Evolutionary conservation across 1,140 invertebrate genomes (phyloP), one percentile per base, ranked within the genome.

Genomic region (Listronotus bonariensis): DNA sequence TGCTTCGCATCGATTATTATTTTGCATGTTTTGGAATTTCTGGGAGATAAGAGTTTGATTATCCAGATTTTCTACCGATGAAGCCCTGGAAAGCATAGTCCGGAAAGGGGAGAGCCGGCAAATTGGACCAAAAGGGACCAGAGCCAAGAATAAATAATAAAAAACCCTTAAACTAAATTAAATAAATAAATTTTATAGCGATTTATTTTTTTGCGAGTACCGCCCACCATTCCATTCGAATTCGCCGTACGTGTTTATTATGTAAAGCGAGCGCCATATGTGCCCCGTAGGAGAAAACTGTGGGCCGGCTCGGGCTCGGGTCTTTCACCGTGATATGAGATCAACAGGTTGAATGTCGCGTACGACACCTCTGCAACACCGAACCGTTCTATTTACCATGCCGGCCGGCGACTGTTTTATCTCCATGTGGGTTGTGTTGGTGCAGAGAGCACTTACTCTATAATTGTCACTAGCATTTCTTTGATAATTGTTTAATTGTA

Each of bases 281-380:
- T 43, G 64, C 36, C 26, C 26, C 17, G 41, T 49, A 15, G 43
- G 20, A 20, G 57, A 45, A 65, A 63, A 54, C 57, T 48, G 60
- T 58, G 40, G 51, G 60, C 20, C 20, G 20, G 20, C 20, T 60
- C 15, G 59, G 17, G 15, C 43, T 56, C 55, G 67, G 63, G 67
- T 71, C 69, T 71, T 71, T 71, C 69, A 68, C 69, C 67, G 67
- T 48, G 67, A 63, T 56, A 56, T 49, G 59, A 58, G 63, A 66
- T 42, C 42, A 66, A 63, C 69, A 71, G 69, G 69, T 71, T 71
- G 69, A 71, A 68, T 65, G 68, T 68, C 61, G 66, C 56, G 57
- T 57, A 51, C 43, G 65, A 70, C 68, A 70, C 68, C 68, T 70
- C 68, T 70, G 68, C 68, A 63, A 17, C 45, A 52, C 31, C 49